Evolutionary conservation across 1,140 invertebrate genomes (phyloP).

Genomic region (Elysia chlorotica): DNA sequence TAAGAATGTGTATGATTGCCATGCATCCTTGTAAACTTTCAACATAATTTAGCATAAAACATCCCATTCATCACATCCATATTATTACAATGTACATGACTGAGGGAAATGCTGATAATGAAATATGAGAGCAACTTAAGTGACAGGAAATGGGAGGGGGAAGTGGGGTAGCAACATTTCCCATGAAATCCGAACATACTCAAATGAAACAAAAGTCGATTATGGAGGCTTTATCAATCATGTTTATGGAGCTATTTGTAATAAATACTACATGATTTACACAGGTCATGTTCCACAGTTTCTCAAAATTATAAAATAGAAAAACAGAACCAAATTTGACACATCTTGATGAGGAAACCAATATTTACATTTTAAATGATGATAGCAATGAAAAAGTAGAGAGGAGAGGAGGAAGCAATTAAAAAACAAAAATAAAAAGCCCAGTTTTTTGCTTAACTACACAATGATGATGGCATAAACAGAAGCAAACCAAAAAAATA

Average conservation of each 20-base stretch:
- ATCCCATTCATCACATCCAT: not conserved
- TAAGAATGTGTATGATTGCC: not conserved
- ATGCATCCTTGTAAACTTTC: not conserved
- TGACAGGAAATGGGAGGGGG: too few species aligned
- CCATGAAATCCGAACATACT: not conserved
- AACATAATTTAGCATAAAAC: not conserved
- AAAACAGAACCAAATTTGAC: not conserved
- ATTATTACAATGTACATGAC: not conserved
- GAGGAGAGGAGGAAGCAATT: too few species aligned
- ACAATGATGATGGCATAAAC: too few species aligned
- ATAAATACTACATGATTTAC: conserved; percentile 17
- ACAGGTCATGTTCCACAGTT: not conserved
- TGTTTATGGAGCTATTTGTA: conserved; percentile 1
- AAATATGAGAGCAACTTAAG: not conserved
- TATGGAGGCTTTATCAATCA: too few species aligned
- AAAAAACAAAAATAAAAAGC: too few species aligned
- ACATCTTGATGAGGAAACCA: not conserved
- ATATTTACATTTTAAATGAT: not conserved
- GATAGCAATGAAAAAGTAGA: too few species aligned
- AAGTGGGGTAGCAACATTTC: not conserved
- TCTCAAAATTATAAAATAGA: not conserved
- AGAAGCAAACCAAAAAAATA: too few species aligned
- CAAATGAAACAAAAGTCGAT: not conserved
- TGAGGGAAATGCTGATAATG: not conserved
- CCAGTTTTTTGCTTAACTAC: too few species aligned